phyloP scores from a whole-genome alignment of 2,888 invertebrate genomes.

The Rhagonycha fulva region DNA sequence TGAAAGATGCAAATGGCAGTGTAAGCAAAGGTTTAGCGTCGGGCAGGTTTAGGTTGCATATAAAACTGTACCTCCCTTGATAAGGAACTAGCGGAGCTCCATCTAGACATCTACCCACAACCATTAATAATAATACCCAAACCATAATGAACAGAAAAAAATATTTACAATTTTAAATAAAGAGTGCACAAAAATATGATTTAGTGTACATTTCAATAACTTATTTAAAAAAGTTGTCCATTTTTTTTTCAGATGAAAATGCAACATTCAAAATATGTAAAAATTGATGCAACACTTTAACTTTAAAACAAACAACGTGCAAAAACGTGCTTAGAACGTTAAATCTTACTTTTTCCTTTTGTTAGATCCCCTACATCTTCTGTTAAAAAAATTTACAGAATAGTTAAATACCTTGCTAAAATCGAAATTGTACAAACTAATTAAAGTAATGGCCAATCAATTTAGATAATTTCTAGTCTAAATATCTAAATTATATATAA shows the following conservation, averaged over 20 bases:
- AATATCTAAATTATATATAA: too few species aligned
- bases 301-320: background rate
- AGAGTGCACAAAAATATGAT: background rate
- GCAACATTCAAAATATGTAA: background rate
- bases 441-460: background rate
- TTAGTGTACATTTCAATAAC: background rate
- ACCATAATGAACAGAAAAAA: conserved; percentile 39
- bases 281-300: background rate
- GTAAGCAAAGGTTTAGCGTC: conserved; percentile 41
- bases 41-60: conserved; percentile 58
- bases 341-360: conserved; percentile 41
- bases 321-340: conserved; percentile 4
- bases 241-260: background rate
- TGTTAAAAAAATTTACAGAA: conserved; percentile 33
- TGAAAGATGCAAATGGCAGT: conserved; percentile 11
- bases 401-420: conserved; percentile 13
- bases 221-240: background rate
- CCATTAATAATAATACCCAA: conserved; percentile 55
- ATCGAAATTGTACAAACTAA: background rate
- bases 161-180: conserved; percentile 7
- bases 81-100: conserved; percentile 66
- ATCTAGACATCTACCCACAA: conserved; percentile 65
- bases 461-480: background rate
- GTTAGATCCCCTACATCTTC: conserved; percentile 43
- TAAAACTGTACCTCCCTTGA: conserved; percentile 65